Percentiles rank a stretch among this genome's conserved stretches.
These are phyloP conservation scores for Lontra canadensis DNA, from an alignment of 2,113 vertebrate genomes.

Conservation along the genomic window DNA sequence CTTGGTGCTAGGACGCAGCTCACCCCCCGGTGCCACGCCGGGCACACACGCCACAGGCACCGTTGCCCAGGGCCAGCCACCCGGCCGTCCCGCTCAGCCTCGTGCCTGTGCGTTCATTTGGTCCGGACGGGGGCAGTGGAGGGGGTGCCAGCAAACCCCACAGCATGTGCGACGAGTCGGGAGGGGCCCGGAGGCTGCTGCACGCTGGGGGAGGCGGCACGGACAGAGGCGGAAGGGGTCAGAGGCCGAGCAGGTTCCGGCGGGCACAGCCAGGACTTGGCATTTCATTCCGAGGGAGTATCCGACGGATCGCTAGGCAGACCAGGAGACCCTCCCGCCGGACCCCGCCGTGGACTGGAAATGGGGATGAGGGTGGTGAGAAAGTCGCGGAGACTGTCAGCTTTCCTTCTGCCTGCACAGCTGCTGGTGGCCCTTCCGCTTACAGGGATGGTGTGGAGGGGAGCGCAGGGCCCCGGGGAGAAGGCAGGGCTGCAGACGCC, in stretches of 20 bases:
- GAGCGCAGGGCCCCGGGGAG: background rate
- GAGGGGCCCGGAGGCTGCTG: background rate
- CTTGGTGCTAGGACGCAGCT: background rate
- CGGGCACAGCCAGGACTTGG: background rate
- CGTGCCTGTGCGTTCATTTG: background rate
- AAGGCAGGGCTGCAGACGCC: background rate
- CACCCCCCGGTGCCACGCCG: background rate
- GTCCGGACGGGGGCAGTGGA: background rate
- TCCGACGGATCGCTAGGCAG: background rate
- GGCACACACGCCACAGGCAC: background rate
- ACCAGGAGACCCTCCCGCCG: background rate
- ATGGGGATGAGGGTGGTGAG: background rate
- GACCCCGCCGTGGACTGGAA: background rate
- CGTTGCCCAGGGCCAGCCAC: background rate
- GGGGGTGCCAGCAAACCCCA: background rate
- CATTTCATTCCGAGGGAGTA: background rate
- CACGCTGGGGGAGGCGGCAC: background rate
- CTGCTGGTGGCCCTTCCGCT: background rate
- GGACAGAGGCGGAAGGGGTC: background rate
- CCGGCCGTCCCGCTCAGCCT: background rate
- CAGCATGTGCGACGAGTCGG: background rate
- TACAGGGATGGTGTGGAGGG: background rate
- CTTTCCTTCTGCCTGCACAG: background rate
- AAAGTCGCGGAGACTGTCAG: no score
- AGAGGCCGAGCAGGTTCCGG: background rate